Evolutionary conservation across 2,113 vertebrate species (phyloP).

Genomic region (Oncorhynchus nerka): DNA sequence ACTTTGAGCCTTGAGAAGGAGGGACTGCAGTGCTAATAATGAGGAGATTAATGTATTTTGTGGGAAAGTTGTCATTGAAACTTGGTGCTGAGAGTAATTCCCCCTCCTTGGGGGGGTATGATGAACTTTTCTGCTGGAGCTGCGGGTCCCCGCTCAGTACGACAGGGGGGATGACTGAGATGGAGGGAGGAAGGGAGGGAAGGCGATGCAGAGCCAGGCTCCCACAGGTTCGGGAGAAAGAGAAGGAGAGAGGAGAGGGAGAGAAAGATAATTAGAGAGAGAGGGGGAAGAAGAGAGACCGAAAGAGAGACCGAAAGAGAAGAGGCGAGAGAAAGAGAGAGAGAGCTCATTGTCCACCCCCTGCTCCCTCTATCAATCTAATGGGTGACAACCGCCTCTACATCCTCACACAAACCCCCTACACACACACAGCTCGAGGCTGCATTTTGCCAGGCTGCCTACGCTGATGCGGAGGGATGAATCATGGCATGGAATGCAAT

Average conservation of each 20-base stretch:
- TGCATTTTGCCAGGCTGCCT: background rate
- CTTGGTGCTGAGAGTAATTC: constrained; percentile 31
- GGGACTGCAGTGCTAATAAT: constrained; percentile 37
- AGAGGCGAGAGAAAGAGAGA: background rate
- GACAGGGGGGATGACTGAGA: constrained; percentile 37
- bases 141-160: background rate
- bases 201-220: constrained; percentile 6
- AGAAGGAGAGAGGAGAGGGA: background rate
- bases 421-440: background rate
- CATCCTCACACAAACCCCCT: background rate
- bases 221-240: constrained; percentile 16
- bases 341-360: background rate
- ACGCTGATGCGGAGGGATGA: background rate
- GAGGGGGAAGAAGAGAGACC: background rate
- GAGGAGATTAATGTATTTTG: constrained; percentile 53
- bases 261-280: background rate
- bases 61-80: constrained; percentile 51
- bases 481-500: background rate
- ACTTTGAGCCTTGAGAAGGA: constrained; percentile 37
- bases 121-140: constrained; percentile 38
- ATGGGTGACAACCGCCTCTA: background rate
- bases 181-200: constrained; percentile 4
- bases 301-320: background rate
- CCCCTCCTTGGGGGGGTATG: constrained; percentile 11
- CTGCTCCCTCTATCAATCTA: background rate